These are phyloP conservation scores for Caenorhabditis doughertyi DNA, from an alignment of 2,888 invertebrate genomes.

Conservation along the genomic window DNA sequence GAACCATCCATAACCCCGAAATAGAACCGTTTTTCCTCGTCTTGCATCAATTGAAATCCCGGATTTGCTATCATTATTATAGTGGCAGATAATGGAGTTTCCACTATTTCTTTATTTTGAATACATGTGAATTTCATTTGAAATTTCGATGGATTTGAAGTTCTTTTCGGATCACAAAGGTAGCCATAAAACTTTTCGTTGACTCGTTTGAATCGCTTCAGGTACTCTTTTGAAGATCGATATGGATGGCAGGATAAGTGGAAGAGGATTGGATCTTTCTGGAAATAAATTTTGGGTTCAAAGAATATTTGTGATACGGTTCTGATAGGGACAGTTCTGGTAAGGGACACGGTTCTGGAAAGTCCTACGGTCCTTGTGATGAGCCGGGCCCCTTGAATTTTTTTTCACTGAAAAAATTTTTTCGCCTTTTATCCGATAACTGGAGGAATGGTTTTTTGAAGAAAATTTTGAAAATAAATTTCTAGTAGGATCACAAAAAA, in stretches of 20 bases:
- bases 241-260: background rate
- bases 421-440: too few species aligned
- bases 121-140: background rate
- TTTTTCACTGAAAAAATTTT: too few species aligned
- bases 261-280: background rate
- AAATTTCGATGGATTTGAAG: background rate
- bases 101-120: background rate
- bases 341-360: too few species aligned
- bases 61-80: background rate
- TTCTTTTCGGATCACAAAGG: background rate
- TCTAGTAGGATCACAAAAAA: too few species aligned
- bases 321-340: background rate
- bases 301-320: background rate
- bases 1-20: background rate
- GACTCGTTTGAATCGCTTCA: background rate
- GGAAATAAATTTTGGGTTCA: background rate
- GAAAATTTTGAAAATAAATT: too few species aligned
- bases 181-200: constrained; percentile 2
- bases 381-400: too few species aligned
- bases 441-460: too few species aligned
- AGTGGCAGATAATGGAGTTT: background rate
- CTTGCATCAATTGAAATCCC: background rate
- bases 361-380: too few species aligned
- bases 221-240: background rate
- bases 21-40: background rate